phyloP scores from a whole-genome alignment of 1,140 invertebrate species.

The Trichonephila clavipes region DNA sequence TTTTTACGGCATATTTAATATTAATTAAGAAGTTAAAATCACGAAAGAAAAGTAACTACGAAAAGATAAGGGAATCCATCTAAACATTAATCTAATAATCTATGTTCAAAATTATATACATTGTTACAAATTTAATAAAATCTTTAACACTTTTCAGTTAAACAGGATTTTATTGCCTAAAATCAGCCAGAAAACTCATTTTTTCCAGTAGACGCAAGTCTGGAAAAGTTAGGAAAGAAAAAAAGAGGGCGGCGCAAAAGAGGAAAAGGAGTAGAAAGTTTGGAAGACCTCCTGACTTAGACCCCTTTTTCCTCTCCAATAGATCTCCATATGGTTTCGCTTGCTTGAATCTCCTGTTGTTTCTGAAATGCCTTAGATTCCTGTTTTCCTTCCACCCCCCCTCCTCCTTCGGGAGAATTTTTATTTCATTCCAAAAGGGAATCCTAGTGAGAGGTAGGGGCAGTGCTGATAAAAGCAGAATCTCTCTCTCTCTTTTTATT shows the following conservation, averaged over 20 bases:
- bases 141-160: too few relatives aligned
- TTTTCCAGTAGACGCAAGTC: background rate
- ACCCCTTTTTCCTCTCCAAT: background rate
- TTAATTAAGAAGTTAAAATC: too few relatives aligned
- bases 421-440: conserved; percentile 50
- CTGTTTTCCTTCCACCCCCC: conserved; percentile 7
- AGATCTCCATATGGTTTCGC: conserved; percentile 22
- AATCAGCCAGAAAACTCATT: background rate
- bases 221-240: background rate
- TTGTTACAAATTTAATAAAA: too few relatives aligned
- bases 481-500: conserved; percentile 27
- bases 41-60: too few relatives aligned
- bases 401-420: conserved; percentile 31
- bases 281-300: conserved; percentile 39
- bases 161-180: too few relatives aligned
- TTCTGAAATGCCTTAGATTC: conserved; percentile 68
- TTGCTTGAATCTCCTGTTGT: conserved; percentile 67
- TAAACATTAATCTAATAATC: too few relatives aligned
- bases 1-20: too few relatives aligned
- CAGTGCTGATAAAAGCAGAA: conserved; percentile 68
- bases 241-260: background rate
- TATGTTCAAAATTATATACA: too few relatives aligned
- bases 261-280: background rate
- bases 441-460: conserved; percentile 25
- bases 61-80: too few relatives aligned